Conservation (phyloP, 92 coral and sea anemone genomes). For the Actinernus sp. region DNA sequence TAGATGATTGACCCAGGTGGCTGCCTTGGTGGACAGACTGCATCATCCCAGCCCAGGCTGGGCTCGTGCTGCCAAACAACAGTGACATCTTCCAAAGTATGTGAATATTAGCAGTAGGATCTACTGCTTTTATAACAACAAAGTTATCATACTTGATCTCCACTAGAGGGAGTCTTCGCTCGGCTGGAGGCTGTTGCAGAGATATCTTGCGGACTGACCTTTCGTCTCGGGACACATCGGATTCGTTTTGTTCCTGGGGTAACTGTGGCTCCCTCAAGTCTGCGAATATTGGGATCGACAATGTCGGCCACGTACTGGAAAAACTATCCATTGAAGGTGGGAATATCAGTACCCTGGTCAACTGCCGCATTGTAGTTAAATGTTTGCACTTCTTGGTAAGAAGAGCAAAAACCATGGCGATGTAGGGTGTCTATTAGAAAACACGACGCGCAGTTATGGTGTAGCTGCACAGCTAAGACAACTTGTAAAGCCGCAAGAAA, state of each 20-base stretch:
- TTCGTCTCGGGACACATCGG: constrained; percentile 26
- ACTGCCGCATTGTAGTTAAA: constrained; percentile 32
- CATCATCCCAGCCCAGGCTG: constrained; percentile 42
- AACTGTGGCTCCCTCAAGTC: constrained; percentile 36
- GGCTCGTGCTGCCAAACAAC: constrained; percentile 20
- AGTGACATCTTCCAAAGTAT: constrained; percentile 49
- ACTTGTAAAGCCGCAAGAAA: constrained; percentile 39
- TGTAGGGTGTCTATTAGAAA: constrained; percentile 39
- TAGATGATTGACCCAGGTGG: constrained; percentile 24
- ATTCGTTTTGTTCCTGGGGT: constrained; percentile 40
- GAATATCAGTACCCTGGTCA: constrained; percentile 21
- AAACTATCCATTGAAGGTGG: constrained; percentile 24
- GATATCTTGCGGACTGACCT: constrained; percentile 13
- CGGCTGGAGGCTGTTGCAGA: constrained; percentile 30
- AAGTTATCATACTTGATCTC: constrained; percentile 30
- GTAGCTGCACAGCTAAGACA: constrained; percentile 38
- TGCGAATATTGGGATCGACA: constrained; percentile 26
- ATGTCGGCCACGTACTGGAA: constrained; percentile 27
- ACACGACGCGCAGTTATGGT: constrained; percentile 30
- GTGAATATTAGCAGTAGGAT: constrained; percentile 34
- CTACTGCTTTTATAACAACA: constrained; percentile 10
- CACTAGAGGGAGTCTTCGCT: constrained; percentile 17
- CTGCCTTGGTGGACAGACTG: constrained; percentile 13
- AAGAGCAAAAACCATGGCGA: constrained; percentile 17
- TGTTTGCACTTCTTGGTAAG: background rate